These are phyloP conservation scores for Nesogale talazaci DNA, from an alignment of 2,113 vertebrate species.

Conservation along the genomic window DNA sequence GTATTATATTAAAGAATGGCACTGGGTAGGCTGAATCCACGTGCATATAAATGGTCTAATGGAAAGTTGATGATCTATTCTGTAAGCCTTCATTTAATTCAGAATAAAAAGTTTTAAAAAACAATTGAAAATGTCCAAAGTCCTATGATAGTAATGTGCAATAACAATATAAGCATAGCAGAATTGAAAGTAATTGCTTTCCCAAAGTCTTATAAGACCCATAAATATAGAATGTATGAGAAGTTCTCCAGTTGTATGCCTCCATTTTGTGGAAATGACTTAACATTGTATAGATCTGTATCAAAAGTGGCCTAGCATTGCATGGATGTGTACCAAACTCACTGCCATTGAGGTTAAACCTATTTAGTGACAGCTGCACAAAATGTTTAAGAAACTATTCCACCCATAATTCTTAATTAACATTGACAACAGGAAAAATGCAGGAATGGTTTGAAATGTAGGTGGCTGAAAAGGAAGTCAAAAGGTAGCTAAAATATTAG, in stretches of 20 bases:
- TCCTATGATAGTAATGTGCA: neutral
- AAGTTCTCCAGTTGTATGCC: neutral
- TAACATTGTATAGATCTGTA: neutral
- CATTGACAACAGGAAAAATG: conserved; percentile 43
- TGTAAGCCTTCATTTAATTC: too few species aligned
- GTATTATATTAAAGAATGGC: too few species aligned
- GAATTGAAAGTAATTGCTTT: neutral
- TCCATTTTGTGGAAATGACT: neutral
- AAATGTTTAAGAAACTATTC: conserved; percentile 43
- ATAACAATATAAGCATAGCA: neutral
- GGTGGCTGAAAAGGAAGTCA: neutral
- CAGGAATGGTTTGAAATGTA: neutral
- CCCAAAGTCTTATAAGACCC: neutral
- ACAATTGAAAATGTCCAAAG: too few species aligned
- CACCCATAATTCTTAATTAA: conserved; percentile 69
- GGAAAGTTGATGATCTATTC: too few species aligned
- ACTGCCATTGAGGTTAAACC: too few species aligned
- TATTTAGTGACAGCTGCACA: conserved; percentile 53
- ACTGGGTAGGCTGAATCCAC: too few species aligned
- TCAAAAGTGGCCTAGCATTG: conserved; percentile 3
- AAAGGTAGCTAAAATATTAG: neutral
- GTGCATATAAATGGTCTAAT: too few species aligned
- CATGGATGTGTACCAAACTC: neutral
- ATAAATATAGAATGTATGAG: conserved; percentile 26
- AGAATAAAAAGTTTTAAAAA: too few species aligned